These are phyloP conservation scores for Macrostomum cliftonense DNA, from an alignment of 2,888 invertebrate species.

Conservation along the genomic window DNA sequence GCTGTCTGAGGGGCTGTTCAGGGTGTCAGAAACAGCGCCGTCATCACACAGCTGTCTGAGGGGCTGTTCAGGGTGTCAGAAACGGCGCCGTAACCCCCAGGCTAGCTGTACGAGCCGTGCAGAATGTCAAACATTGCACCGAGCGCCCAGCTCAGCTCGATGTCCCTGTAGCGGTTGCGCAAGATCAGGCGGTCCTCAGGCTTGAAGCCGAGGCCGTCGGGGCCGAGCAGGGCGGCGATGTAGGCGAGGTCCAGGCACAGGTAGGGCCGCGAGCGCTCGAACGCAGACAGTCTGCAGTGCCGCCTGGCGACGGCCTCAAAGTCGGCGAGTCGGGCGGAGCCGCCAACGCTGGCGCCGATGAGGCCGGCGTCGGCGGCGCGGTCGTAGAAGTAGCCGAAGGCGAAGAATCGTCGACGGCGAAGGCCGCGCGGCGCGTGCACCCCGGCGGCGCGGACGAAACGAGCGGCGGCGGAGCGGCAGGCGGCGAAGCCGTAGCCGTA, in stretches of 20 bases:
- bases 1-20: no score
- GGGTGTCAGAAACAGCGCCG: no score
- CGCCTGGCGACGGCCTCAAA: no score
- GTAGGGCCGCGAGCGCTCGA: conserved; percentile 49
- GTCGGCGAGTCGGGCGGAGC: no score
- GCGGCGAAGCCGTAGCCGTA: conserved; percentile 3
- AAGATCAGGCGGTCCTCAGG: conserved; percentile 47
- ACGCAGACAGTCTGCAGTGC: no score
- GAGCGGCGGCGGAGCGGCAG: conserved; percentile 12
- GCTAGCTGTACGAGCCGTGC: no score
- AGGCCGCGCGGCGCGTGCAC: conserved; percentile 45
- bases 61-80: no score
- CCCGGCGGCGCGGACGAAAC: conserved; percentile 9
- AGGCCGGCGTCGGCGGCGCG: conserved; percentile 66
- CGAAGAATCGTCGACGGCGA: conserved; percentile 48
- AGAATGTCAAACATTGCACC: conserved; percentile 73
- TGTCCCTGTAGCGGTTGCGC: conserved; percentile 44
- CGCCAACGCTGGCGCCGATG: conserved; percentile 35
- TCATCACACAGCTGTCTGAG: no score
- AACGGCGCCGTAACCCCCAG: no score
- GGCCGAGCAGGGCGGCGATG: conserved; percentile 52
- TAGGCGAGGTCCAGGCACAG: conserved; percentile 75
- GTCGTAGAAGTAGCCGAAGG: conserved; percentile 87
- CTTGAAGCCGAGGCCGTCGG: conserved; percentile 58
- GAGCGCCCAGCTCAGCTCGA: conserved; percentile 78